Percentiles rank a stretch among this genome's conserved stretches.
Evolutionary conservation across 2,797 vertebrate species (phyloP).

Genomic region (Furcifer pardalis): DNA sequence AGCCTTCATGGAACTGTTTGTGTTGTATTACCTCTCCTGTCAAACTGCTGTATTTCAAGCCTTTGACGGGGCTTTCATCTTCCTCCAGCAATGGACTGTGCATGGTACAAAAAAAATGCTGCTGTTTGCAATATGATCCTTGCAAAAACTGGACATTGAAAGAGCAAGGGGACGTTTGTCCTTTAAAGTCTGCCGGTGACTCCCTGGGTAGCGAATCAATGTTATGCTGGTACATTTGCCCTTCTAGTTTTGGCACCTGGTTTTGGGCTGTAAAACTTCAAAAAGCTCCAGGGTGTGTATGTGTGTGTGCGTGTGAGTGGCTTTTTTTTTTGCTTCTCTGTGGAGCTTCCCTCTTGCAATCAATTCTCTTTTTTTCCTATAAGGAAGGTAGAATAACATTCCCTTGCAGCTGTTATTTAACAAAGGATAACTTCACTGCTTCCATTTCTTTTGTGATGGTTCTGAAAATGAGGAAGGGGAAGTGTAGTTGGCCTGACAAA

Average conservation of each 20-base stretch:
- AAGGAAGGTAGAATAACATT: too few species aligned
- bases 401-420: too few species aligned
- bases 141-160: slow-evolving; percentile 26
- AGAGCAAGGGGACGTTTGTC: slow-evolving; percentile 24
- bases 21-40: slow-evolving; percentile 9
- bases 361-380: too few species aligned
- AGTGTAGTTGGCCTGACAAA: too few species aligned
- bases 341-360: background rate
- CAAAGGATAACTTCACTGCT: too few species aligned
- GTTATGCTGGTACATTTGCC: slow-evolving; percentile 18
- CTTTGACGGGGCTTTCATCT: background rate
- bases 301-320: too few species aligned
- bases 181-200: slow-evolving; percentile 22
- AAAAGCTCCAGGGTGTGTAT: slow-evolving; percentile 15
- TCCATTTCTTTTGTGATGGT: too few species aligned
- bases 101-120: slow-evolving; percentile 29
- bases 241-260: slow-evolving; percentile 16
- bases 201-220: background rate
- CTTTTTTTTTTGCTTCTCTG: slow-evolving; percentile 1
- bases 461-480: too few species aligned
- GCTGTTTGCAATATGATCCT: slow-evolving; percentile 33
- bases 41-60: slow-evolving; percentile 15
- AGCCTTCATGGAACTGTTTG: slow-evolving; percentile 37
- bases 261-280: slow-evolving; percentile 16
- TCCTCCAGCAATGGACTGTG: background rate